Evolutionary conservation across 2,113 vertebrate genomes (phyloP).

Genomic region (Myanophis thanlyinensis): DNA sequence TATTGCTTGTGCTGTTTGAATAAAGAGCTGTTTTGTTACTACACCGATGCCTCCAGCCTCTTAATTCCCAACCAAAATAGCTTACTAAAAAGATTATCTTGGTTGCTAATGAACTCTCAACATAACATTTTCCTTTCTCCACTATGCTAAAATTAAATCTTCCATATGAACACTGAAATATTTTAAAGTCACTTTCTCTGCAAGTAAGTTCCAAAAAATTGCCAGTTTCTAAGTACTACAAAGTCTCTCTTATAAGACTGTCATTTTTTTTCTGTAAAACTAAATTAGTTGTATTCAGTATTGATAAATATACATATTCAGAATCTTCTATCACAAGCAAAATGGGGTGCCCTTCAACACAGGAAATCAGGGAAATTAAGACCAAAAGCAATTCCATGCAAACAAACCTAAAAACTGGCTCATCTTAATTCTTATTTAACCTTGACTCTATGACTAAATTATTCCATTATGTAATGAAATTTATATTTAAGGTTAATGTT

Average conservation of each 20-base stretch:
- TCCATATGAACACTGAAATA: not conserved
- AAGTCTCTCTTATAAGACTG: not conserved
- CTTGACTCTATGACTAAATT: not conserved
- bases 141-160: not conserved
- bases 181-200: not conserved
- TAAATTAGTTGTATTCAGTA: not conserved
- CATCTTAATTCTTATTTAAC: not conserved
- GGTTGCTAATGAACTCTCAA: not conserved
- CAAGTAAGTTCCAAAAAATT: not conserved
- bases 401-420: not conserved
- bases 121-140: not conserved
- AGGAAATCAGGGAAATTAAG: not conserved
- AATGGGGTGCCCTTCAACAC: rapidly evolving
- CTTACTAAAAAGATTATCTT: not conserved
- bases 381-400: not conserved
- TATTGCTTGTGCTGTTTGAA: too few species aligned
- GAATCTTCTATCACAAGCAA: not conserved
- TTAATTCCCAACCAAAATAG: too few species aligned
- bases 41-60: too few species aligned
- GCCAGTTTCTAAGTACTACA: not conserved
- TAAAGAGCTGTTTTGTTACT: too few species aligned
- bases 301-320: not conserved
- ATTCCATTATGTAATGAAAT: not conserved
- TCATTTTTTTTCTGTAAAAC: not conserved
- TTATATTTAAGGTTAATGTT: not conserved